These are phyloP conservation scores for Palaemon carinicauda DNA, from an alignment of 1,140 invertebrate species.

Conservation along the genomic window DNA sequence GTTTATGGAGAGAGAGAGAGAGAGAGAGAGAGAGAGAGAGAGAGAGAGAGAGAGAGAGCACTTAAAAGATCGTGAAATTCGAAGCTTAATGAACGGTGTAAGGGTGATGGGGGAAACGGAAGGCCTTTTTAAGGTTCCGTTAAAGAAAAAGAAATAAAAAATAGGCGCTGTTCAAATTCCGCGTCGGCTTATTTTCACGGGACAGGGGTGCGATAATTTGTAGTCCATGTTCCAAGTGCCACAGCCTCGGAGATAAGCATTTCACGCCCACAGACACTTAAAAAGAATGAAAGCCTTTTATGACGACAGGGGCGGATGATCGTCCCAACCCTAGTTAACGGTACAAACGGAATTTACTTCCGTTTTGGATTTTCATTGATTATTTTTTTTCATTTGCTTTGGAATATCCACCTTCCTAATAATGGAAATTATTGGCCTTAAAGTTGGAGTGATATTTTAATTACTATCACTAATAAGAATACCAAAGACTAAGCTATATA, in stretches of 20 bases:
- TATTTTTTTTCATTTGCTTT: too few species aligned
- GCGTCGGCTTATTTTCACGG: conserved; percentile 25
- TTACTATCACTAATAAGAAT: too few species aligned
- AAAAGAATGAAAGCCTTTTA: neutral
- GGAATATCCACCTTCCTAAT: too few species aligned
- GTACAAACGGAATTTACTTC: too few species aligned
- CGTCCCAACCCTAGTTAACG: too few species aligned
- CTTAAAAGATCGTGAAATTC: neutral
- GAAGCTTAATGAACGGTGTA: too few species aligned
- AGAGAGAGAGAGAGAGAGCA: too few species aligned
- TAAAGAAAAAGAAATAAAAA: neutral
- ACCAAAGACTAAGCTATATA: too few species aligned
- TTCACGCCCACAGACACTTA: neutral
- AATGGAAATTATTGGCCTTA: too few species aligned
- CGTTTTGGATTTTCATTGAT: too few species aligned
- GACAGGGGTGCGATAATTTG: conserved; percentile 31
- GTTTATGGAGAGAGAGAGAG: neutral
- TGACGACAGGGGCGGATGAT: neutral
- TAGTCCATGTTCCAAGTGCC: neutral
- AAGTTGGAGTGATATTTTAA: too few species aligned
- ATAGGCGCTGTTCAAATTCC: neutral
- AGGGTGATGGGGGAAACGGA: too few species aligned
- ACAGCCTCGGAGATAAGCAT: neutral
- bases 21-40: neutral
- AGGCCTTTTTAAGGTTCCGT: neutral